Percentiles rank a stretch among this genome's conserved stretches.
These are phyloP conservation scores for Myathropa florea DNA, from an alignment of 2,888 invertebrate species.

Conservation along the genomic window DNA sequence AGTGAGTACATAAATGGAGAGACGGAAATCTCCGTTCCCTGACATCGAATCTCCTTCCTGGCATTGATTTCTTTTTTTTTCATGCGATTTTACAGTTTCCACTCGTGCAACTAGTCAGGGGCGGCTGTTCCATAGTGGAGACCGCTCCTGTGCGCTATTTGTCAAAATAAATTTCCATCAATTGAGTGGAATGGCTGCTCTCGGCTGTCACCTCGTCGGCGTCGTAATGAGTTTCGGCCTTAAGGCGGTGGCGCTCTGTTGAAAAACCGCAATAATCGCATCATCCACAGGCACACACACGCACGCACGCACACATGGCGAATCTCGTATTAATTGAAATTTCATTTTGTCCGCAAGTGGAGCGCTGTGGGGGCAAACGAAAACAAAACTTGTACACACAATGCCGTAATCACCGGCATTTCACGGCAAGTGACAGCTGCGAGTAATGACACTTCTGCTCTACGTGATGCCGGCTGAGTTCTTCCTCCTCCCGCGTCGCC, in stretches of 20 bases:
- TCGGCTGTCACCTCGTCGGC: constrained; percentile 8
- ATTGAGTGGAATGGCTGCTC: constrained; percentile 14
- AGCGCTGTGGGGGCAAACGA: background rate
- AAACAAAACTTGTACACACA: constrained; percentile 37
- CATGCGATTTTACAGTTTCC: too few relatives aligned
- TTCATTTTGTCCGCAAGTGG: constrained; percentile 33
- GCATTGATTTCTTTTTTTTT: too few relatives aligned
- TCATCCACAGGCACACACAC: constrained; percentile 7
- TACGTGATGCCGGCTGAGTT: constrained; percentile 13
- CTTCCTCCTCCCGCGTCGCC: background rate
- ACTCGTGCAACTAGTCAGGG: too few relatives aligned
- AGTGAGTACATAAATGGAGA: background rate
- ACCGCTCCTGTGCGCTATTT: constrained; percentile 30
- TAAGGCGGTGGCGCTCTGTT: background rate
- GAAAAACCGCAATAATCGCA: constrained; percentile 34
- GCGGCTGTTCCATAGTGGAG: too few relatives aligned
- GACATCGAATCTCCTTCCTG: too few relatives aligned
- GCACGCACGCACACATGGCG: background rate
- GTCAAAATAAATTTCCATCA: constrained; percentile 62
- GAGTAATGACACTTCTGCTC: constrained; percentile 59
- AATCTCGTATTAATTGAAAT: constrained; percentile 48
- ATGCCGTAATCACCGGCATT: constrained; percentile 33
- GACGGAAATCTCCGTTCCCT: background rate
- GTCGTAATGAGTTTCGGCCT: constrained; percentile 25
- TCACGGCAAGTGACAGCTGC: constrained; percentile 54